A percentile compares a stretch with the other conserved stretches of the same genome.
These are phyloP conservation scores for Callitettix versicolor DNA, from an alignment of 1,140 invertebrate species.

Conservation along the genomic window DNA sequence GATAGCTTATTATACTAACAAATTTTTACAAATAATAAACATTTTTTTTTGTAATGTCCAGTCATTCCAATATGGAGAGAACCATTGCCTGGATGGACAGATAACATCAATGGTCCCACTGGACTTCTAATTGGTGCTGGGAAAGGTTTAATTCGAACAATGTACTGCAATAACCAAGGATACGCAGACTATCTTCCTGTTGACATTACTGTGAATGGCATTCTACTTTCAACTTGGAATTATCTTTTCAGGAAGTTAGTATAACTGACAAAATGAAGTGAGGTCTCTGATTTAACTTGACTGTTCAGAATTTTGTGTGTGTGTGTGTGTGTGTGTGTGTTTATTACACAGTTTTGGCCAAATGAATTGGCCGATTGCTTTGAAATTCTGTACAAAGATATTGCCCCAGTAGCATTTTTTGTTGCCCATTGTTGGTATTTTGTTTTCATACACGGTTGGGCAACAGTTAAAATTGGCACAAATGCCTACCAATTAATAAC, in stretches of 20 bases:
- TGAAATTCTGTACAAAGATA: too few relatives aligned
- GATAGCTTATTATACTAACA: not conserved
- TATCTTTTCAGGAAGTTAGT: constrained; percentile 31
- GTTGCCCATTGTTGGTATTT: too few relatives aligned
- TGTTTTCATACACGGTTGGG: too few relatives aligned
- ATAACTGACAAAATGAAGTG: not conserved
- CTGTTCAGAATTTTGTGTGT: too few relatives aligned
- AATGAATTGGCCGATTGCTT: too few relatives aligned
- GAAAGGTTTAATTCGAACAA: constrained; percentile 74
- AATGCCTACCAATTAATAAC: too few relatives aligned
- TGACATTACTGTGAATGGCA: constrained; percentile 60
- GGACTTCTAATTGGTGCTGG: constrained; percentile 65
- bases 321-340: too few relatives aligned
- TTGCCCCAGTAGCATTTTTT: too few relatives aligned
- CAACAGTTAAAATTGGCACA: too few relatives aligned
- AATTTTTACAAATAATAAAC: too few relatives aligned
- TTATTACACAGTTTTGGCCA: too few relatives aligned
- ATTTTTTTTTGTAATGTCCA: constrained; percentile 29
- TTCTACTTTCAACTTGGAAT: constrained; percentile 52
- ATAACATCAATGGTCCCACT: constrained; percentile 84
- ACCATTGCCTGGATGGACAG: constrained; percentile 81
- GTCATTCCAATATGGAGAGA: constrained; percentile 72
- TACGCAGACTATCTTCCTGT: constrained; percentile 82
- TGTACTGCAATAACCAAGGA: constrained; percentile 64
- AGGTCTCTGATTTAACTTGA: too few relatives aligned